Percentiles rank a stretch among this genome's conserved stretches.
These are phyloP conservation scores for Serranus cabrilla DNA, from an alignment of 2,797 vertebrate genomes.

Conservation along the genomic window DNA sequence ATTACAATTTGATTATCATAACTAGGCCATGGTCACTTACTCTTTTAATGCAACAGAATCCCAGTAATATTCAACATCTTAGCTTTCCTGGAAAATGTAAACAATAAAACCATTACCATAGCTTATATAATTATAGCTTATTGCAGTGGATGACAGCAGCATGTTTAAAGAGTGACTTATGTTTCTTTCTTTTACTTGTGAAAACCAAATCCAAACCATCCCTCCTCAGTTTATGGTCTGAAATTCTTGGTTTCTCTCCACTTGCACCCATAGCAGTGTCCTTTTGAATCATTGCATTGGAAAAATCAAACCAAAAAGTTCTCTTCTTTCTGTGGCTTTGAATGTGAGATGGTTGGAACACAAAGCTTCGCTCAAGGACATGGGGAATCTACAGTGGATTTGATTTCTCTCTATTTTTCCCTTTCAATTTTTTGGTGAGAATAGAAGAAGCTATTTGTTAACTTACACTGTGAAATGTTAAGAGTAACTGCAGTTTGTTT, in stretches of 20 bases:
- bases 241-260: not conserved
- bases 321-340: not conserved
- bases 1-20: constrained; percentile 32
- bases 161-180: not conserved
- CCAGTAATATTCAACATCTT: constrained; percentile 18
- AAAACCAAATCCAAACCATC: not conserved
- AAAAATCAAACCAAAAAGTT: not conserved
- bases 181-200: not conserved
- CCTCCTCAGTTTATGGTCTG: not conserved
- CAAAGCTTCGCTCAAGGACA: constrained; percentile 22
- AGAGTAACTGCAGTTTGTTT: not conserved
- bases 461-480: not conserved
- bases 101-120: constrained; percentile 1
- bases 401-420: not conserved
- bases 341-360: not conserved
- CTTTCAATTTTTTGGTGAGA: no score
- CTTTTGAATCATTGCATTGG: not conserved
- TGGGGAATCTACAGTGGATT: not conserved
- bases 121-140: no score
- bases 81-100: constrained; percentile 13
- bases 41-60: constrained; percentile 15
- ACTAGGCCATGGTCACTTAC: not conserved
- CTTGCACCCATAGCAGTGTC: not conserved
- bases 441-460: not conserved
- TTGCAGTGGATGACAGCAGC: not conserved